phyloP scores from a whole-genome alignment of 2,888 invertebrate genomes.

The Dryobota labecula region DNA sequence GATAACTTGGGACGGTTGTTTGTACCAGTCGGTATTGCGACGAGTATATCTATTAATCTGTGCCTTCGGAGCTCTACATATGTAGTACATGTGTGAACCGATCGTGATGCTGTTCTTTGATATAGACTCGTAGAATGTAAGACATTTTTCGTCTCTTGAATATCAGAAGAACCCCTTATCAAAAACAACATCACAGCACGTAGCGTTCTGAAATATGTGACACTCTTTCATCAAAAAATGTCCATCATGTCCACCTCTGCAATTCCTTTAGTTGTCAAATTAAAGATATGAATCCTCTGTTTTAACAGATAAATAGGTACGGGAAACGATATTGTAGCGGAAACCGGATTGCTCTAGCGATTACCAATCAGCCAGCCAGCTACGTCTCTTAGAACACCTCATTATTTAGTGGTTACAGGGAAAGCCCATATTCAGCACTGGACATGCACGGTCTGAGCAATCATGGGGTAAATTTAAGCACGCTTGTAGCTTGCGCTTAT shows the following conservation, averaged over 20 bases:
- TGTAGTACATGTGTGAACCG: constrained; percentile 13
- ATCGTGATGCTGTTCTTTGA: constrained; percentile 23
- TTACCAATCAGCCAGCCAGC: constrained; percentile 8
- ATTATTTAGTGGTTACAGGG: constrained; percentile 39
- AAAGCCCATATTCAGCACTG: constrained; percentile 36
- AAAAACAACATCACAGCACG: neutral
- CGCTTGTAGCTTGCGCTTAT: constrained; percentile 18
- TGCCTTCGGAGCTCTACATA: constrained; percentile 20
- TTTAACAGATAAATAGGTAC: neutral
- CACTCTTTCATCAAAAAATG: neutral
- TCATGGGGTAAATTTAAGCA: constrained; percentile 41
- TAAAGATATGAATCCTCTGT: neutral
- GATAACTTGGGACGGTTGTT: constrained; percentile 41
- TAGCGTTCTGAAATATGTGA: neutral
- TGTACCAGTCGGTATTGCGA: constrained; percentile 33
- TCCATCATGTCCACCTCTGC: neutral
- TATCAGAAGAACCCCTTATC: neutral
- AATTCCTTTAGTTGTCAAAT: neutral
- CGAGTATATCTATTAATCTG: constrained; percentile 45
- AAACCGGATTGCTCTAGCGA: neutral
- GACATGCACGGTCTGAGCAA: constrained; percentile 30
- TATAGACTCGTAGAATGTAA: constrained; percentile 18
- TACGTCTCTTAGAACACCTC: constrained; percentile 19
- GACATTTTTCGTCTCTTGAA: constrained; percentile 7
- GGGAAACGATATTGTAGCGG: neutral